Percentiles rank a stretch among this genome's conserved stretches.
Evolutionary conservation across 2,888 invertebrate genomes (phyloP).

Genomic region (Campoletis raptor): DNA sequence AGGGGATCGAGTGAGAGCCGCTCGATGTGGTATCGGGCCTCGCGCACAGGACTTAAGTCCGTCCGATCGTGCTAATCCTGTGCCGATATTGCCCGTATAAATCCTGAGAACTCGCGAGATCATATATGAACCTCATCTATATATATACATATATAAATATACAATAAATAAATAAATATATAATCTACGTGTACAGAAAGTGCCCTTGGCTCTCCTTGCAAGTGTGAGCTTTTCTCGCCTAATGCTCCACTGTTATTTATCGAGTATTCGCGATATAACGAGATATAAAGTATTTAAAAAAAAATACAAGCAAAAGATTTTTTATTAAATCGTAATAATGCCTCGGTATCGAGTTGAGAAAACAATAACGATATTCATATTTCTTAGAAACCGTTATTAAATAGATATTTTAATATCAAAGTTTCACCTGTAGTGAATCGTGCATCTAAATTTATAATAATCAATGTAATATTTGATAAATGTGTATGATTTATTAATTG

Average conservation of each 20-base stretch:
- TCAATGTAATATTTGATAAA: background rate
- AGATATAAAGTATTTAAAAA: background rate
- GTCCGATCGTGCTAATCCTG: constrained; percentile 84
- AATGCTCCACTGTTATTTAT: constrained; percentile 80
- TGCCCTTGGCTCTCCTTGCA: constrained; percentile 53
- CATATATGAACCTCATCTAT: constrained; percentile 64
- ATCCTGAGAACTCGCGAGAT: constrained; percentile 75
- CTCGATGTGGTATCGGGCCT: constrained; percentile 77
- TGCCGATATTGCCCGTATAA: constrained; percentile 83
- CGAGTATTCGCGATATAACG: constrained; percentile 71
- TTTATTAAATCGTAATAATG: constrained; percentile 16
- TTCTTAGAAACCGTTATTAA: background rate
- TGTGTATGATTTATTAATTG: background rate
- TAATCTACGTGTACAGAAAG: constrained; percentile 63
- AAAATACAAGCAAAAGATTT: constrained; percentile 8
- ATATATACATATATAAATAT: constrained; percentile 36
- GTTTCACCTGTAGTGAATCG: background rate
- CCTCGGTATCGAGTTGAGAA: constrained; percentile 33
- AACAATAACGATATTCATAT: constrained; percentile 24
- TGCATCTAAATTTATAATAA: background rate
- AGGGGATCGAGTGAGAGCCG: constrained; percentile 66
- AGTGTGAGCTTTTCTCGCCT: constrained; percentile 67
- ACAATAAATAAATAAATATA: constrained; percentile 54
- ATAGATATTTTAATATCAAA: background rate
- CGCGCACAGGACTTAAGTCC: constrained; percentile 82